Evolutionary conservation across 2,888 invertebrate species (phyloP), one percentile per base, ranked within the genome.

Genomic region (Gryllus longicercus): DNA sequence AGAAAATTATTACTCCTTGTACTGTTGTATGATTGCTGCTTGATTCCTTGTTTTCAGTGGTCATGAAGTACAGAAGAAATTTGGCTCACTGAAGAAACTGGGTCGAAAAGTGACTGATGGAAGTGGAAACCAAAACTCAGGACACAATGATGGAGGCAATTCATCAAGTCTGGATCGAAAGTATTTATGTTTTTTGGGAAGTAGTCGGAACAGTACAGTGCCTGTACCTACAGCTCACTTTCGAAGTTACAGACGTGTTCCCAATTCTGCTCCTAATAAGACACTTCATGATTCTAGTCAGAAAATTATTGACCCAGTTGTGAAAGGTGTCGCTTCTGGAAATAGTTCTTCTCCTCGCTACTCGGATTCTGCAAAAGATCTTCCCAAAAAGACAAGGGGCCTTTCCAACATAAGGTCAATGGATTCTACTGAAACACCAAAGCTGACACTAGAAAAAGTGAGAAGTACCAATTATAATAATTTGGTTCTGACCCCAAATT

Each of bases 191-290:
- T 91, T 91, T 84, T 89, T 91, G 83, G 88, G 90, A 82, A 87
- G 87, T 83, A 85, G 87, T 0, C 50, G 80, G 21, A 85, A 85
- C 51, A 80, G 81, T 18, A 83, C 83, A 80, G 90, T 92, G 80
- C 94, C 94, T 0, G 93, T 94, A 76, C 94, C 94, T 51, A 94
- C 95, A 1, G 93, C 93, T 78, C 93, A 94, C 85, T 94, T 93
- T 87, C 90, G 94, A 83, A 94, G 93, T 84, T 93, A 93, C 85
- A 88, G 93, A 84, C 91, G 92, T 85, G 92, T 90, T 81, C 89
- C 91, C 11, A 79, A 77, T 63, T 75, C 79, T 10, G 79, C 77
- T 23, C 74, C 74, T 16, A 49, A 38, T 49, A 77, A 77, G 49
- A 18, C 77, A n/a, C 63, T 63, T 14, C 14, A 63, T n/a, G 63